phyloP scores from a whole-genome alignment of 2,888 invertebrate genomes.

The Drosophila flavopinicola region DNA sequence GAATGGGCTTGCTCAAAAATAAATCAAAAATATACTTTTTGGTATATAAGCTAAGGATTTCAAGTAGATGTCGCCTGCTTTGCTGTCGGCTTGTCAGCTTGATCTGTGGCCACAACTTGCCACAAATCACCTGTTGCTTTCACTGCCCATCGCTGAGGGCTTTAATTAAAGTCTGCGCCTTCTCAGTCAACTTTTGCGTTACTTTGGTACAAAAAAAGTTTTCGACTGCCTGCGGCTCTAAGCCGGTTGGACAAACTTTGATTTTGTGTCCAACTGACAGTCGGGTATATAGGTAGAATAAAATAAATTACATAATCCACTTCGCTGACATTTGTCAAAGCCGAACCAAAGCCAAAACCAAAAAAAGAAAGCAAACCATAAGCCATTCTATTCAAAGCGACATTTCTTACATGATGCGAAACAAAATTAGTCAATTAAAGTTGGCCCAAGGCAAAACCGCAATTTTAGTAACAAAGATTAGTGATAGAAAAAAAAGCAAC shows the following conservation, averaged over 20 bases:
- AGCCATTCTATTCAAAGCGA: constrained; percentile 41
- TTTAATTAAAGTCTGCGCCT: constrained; percentile 58
- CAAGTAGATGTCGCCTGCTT: not conserved
- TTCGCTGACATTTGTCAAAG: constrained; percentile 65
- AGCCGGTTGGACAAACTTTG: constrained; percentile 47
- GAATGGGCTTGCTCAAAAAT: not conserved
- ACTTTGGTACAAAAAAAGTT: constrained; percentile 58
- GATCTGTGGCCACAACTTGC: constrained; percentile 8
- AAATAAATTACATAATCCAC: constrained; percentile 73
- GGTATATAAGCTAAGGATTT: not conserved
- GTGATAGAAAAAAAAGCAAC: no score
- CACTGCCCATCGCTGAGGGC: constrained; percentile 21
- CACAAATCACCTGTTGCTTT: constrained; percentile 65
- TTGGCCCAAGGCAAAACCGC: not conserved
- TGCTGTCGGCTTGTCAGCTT: not conserved
- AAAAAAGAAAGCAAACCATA: constrained; percentile 11
- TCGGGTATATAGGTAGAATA: constrained; percentile 32
- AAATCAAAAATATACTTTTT: constrained; percentile 2
- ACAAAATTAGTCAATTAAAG: constrained; percentile 29
- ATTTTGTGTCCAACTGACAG: constrained; percentile 50
- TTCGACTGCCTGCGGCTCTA: constrained; percentile 42
- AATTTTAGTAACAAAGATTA: no score
- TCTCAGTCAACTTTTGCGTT: constrained; percentile 53
- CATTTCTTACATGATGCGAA: constrained; percentile 24
- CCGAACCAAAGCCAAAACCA: constrained; percentile 3